These are phyloP conservation scores for Tinea semifulvella DNA, from an alignment of 2,888 invertebrate genomes.

Conservation along the genomic window DNA sequence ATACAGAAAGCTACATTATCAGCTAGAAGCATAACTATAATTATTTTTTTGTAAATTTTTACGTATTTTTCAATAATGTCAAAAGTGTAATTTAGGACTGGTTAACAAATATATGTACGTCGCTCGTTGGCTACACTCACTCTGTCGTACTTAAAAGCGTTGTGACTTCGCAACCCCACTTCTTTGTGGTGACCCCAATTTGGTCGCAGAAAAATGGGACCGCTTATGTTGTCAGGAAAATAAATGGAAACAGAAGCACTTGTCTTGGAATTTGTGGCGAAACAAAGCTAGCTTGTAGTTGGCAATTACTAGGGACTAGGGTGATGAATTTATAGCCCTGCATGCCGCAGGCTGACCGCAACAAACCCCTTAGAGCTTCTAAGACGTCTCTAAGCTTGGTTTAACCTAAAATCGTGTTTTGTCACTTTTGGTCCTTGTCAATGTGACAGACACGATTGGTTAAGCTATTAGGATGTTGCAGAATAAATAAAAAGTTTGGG, in stretches of 20 bases:
- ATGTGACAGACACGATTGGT: too few species aligned
- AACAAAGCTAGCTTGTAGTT: conserved; percentile 32
- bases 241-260: conserved; percentile 27
- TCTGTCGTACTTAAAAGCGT: conserved; percentile 46
- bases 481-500: too few species aligned
- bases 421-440: too few species aligned
- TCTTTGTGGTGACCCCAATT: conserved; percentile 41
- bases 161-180: conserved; percentile 23
- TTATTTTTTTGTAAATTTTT: too few species aligned
- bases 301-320: conserved; percentile 31
- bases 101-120: too few species aligned
- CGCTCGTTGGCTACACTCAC: too few species aligned
- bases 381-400: neutral
- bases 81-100: too few species aligned
- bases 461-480: too few species aligned
- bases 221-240: conserved; percentile 41
- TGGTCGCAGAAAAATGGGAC: conserved; percentile 36
- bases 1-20: too few species aligned
- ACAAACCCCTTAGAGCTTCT: neutral
- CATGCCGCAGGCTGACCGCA: neutral
- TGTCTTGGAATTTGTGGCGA: conserved; percentile 21
- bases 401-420: too few species aligned
- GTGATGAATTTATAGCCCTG: conserved; percentile 7
- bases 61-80: too few species aligned
- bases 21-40: too few species aligned